Base-by-base conservation (phyloP, 2,797 vertebrate genomes). In the Amblyopsis hoosieri region DNA sequence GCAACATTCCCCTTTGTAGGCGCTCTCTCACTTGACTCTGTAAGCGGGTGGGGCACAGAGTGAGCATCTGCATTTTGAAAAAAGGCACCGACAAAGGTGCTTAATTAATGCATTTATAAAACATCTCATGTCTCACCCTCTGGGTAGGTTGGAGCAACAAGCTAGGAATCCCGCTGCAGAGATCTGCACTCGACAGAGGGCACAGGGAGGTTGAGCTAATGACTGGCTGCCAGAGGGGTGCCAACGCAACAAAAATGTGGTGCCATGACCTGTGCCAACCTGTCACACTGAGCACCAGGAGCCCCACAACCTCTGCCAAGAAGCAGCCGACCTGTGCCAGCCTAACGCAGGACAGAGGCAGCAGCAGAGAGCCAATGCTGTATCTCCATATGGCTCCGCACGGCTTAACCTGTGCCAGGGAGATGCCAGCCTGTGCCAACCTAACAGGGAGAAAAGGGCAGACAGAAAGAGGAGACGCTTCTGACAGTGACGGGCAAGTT, bases 391-490 rank as follows among this genome's bases (percentile, higher is more conserved):
- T 62, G 74, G 68, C 72, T 66, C 66, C 33, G 64, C 53, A 52
- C 75, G 84, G 71, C 79, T 85, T 80, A 82, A 85, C 83, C 78
- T 74, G 73, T 75, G 79, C 79, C 81, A 84, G 71, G 63, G 62
- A 66, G 13, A 37, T 33, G 54, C 54, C 7, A 14, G 54, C 54
- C 13, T 31, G 53, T 37, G 29, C 54, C 54, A 55, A 55, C 54
- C 54, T 37, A 33, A 37, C 33, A 37, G 6, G 8, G 33, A 37
- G 33, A 37, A 8, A 37, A 37, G 33, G 33, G 33, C 33, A 37
- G 33, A 8, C 6, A 37, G 6, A 37, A 37, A 37, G 5, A 37
- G 33, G 33, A 37, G 33, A 37, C 33, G 8, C 33, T 37, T 37
- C 33, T 37, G 33, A 37, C 33, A 37, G 33, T 37, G 5, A 37